Conservation (phyloP, 2,113 vertebrate genomes). For the Chlorocebus sabaeus region DNA sequence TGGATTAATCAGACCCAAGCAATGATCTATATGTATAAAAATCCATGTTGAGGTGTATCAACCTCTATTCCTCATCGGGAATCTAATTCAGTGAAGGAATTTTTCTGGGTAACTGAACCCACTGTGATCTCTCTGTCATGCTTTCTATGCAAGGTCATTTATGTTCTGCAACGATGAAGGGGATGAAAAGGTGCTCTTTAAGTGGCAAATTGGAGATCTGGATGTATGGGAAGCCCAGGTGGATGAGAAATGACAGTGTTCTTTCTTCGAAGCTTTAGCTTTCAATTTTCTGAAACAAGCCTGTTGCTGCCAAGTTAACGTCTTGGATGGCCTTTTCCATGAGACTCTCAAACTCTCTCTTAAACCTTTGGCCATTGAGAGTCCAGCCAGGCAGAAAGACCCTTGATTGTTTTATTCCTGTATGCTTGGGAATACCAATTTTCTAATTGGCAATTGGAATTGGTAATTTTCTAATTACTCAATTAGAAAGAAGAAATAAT, state of each 20-base stretch:
- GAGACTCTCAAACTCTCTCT: background rate
- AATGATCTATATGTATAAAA: background rate
- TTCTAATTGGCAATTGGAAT: slow-evolving; percentile 17
- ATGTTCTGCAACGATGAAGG: background rate
- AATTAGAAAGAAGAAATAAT: slow-evolving; percentile 55
- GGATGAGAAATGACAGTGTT: background rate
- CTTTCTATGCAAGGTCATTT: background rate
- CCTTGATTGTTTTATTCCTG: slow-evolving; percentile 47
- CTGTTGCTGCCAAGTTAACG: background rate
- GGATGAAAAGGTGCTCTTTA: background rate
- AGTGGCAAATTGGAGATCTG: background rate
- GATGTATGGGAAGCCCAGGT: background rate
- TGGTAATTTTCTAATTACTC: slow-evolving; percentile 55
- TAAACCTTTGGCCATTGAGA: background rate
- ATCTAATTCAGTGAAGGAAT: background rate
- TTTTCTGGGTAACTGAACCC: background rate
- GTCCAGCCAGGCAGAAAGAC: background rate
- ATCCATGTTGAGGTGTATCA: background rate
- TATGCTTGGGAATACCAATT: slow-evolving; percentile 53
- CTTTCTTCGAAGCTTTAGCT: background rate
- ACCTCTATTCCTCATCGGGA: background rate
- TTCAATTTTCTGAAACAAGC: background rate
- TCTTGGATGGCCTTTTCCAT: background rate
- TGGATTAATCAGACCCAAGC: background rate
- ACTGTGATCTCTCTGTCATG: background rate